phyloP scores from a whole-genome alignment of 2,797 vertebrate genomes.

The Coccyzus lansbergi region DNA sequence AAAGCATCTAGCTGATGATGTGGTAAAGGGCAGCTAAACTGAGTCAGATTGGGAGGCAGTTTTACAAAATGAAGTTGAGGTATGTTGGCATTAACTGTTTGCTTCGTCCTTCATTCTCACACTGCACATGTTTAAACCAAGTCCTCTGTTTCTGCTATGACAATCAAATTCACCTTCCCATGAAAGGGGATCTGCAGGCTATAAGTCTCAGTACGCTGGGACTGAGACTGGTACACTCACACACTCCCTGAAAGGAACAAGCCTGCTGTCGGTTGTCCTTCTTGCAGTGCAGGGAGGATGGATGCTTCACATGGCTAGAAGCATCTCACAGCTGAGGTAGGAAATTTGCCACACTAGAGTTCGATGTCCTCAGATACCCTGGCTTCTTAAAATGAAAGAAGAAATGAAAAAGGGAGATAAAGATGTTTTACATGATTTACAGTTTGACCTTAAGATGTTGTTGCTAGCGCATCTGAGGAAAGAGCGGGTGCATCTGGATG shows the following conservation, averaged over 20 bases:
- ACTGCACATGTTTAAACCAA: not conserved
- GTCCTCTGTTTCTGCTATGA: constrained; percentile 1
- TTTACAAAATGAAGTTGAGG: not conserved
- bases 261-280: not conserved
- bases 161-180: not conserved
- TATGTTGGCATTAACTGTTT: not conserved
- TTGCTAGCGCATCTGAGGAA: constrained; percentile 49
- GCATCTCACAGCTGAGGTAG: not conserved
- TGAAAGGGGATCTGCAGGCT: not conserved
- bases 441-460: constrained; percentile 74
- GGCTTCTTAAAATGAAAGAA: constrained; percentile 39
- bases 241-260: not conserved
- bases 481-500: constrained; percentile 53
- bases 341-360: not conserved
- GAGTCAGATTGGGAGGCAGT: not conserved
- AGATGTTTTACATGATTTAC: constrained; percentile 72
- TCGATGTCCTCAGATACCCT: constrained; percentile 34
- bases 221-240: not conserved
- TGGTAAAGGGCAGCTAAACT: not conserved
- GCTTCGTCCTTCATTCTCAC: not conserved
- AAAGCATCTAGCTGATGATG: not conserved
- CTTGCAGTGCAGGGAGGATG: not conserved
- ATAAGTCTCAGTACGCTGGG: not conserved
- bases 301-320: not conserved
- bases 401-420: constrained; percentile 54